These are phyloP conservation scores for Reinhardtius hippoglossoides DNA, from an alignment of 2,113 vertebrate genomes.

Conservation along the genomic window DNA sequence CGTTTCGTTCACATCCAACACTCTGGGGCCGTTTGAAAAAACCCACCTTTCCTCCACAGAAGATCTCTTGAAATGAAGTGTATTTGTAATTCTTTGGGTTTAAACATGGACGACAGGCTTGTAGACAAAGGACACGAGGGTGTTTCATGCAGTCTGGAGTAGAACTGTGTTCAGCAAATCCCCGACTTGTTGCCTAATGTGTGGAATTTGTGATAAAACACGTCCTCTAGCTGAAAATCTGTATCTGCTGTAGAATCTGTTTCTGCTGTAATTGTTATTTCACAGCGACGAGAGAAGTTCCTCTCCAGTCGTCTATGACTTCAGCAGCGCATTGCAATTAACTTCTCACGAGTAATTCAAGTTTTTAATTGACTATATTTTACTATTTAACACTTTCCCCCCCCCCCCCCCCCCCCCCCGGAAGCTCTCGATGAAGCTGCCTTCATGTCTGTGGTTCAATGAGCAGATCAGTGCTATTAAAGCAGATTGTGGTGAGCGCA, in stretches of 20 bases:
- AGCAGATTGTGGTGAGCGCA: neutral
- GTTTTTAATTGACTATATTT: slow-evolving; percentile 34
- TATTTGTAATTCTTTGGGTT: too few relatives aligned
- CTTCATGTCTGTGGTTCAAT: slow-evolving; percentile 4
- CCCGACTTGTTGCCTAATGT: too few relatives aligned
- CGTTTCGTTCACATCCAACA: too few relatives aligned
- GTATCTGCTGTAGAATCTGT: neutral
- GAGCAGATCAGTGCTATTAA: slow-evolving; percentile 33
- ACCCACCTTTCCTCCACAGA: too few relatives aligned
- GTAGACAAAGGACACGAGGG: too few relatives aligned
- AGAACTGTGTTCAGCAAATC: neutral
- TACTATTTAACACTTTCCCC: neutral
- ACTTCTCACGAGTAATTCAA: slow-evolving; percentile 12
- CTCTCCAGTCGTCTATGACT: neutral
- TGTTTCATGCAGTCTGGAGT: neutral
- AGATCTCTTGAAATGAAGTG: too few relatives aligned
- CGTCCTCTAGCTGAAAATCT: neutral
- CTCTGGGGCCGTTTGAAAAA: too few relatives aligned
- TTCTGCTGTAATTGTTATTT: neutral
- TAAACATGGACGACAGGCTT: too few relatives aligned
- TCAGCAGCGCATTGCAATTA: slow-evolving; percentile 4
- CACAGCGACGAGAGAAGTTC: neutral
- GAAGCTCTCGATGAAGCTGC: neutral
- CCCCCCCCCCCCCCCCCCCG: neutral
- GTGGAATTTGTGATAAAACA: too few relatives aligned